Evolutionary conservation across 2,888 invertebrate genomes (phyloP).

Genomic region (Anorthoa munda): DNA sequence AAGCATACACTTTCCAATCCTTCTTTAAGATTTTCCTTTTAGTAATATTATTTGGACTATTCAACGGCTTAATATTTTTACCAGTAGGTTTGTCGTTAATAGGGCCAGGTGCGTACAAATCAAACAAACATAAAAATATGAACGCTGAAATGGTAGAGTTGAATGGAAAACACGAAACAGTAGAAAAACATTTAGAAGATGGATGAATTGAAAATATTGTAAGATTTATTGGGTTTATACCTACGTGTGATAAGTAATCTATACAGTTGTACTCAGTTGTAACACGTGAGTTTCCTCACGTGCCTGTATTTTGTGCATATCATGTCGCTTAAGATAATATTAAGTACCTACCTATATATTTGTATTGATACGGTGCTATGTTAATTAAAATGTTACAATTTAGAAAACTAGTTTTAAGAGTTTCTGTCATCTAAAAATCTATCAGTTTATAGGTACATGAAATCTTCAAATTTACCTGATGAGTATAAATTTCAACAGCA

Average conservation of each 20-base stretch:
- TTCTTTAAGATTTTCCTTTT: conserved; percentile 95
- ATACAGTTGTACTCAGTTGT: conserved; percentile 33
- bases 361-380: conserved; percentile 24
- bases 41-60: conserved; percentile 95
- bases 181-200: conserved; percentile 69
- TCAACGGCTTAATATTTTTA: conserved; percentile 94
- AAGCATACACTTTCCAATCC: conserved; percentile 94
- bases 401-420: conserved; percentile 3
- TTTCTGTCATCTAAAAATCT: conserved; percentile 14
- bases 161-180: conserved; percentile 76
- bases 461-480: conserved; percentile 11
- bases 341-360: neutral
- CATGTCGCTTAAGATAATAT: conserved; percentile 9
- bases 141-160: conserved; percentile 80
- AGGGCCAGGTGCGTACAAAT: conserved; percentile 91
- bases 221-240: conserved; percentile 22
- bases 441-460: conserved; percentile 1
- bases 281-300: neutral
- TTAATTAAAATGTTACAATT: conserved; percentile 20
- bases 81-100: conserved; percentile 94
- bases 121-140: conserved; percentile 67
- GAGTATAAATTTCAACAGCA: neutral
- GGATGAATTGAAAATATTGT: conserved; percentile 52
- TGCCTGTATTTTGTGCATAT: conserved; percentile 16
- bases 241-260: conserved; percentile 40